Evolutionary conservation across 2,888 invertebrate genomes (phyloP).

Genomic region (Ennomos fuscantarius): DNA sequence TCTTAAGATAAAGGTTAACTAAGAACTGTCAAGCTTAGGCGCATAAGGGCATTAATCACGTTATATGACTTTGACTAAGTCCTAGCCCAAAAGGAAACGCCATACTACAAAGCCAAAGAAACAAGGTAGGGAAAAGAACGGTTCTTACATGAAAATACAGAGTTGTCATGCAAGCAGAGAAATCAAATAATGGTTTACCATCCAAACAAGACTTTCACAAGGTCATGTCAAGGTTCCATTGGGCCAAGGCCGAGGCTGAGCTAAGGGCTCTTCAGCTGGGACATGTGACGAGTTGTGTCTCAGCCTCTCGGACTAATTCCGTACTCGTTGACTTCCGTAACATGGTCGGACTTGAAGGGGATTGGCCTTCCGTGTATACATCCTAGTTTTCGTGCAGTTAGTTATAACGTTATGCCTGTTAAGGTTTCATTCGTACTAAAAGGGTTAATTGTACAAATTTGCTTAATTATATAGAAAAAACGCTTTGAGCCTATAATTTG

Average conservation of each 20-base stretch:
- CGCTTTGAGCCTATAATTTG: too few relatives aligned
- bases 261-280: conserved; percentile 49
- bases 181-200: conserved; percentile 30
- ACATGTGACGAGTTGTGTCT: conserved; percentile 51
- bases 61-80: too few relatives aligned
- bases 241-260: conserved; percentile 48
- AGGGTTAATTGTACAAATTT: too few relatives aligned
- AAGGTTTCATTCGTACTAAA: too few relatives aligned
- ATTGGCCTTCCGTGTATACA: too few relatives aligned
- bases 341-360: conserved; percentile 36
- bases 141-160: conserved; percentile 12
- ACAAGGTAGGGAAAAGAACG: not conserved
- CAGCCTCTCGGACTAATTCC: conserved; percentile 51
- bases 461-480: too few relatives aligned
- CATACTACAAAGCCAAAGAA: not conserved
- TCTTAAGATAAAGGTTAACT: too few relatives aligned
- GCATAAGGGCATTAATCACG: too few relatives aligned
- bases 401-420: too few relatives aligned
- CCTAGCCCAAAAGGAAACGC: not conserved
- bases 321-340: conserved; percentile 27
- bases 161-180: conserved; percentile 7
- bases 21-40: too few relatives aligned
- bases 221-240: conserved; percentile 56
- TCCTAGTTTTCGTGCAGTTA: too few relatives aligned
- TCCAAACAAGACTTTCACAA: conserved; percentile 38